Evolutionary conservation across 2,888 invertebrate species (phyloP), one percentile per base, ranked within the genome.

Genomic region (Bellardia pandia): DNA sequence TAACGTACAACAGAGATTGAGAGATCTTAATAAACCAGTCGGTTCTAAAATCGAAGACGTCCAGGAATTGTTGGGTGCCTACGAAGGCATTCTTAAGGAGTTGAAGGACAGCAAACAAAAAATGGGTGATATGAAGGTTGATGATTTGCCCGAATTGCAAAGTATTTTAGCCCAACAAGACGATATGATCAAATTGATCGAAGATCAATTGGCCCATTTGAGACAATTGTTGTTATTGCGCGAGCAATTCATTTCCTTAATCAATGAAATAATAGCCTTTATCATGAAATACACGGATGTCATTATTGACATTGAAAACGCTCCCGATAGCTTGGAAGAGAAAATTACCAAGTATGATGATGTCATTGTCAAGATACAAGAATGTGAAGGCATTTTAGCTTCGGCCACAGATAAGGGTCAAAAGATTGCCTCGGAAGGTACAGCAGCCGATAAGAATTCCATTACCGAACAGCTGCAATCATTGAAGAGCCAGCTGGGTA

Each of bases 391-490:
- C 11, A 94, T 97, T 51, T 93, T 98, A 9, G 97, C 98, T 0
- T 96, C 97, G 6, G 98, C 98, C 0, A 96, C 96, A 14, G 98
- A 98, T 91, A 98, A 98, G 92, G 98, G 98, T 0, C 97, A 98
- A 91, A 97, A 98, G 93, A 98, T 99, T 48, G 98, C 98, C 0
- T 96, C 96, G 0, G 98, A 98, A 94, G 98, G 98, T 60, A 96
- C 97, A 3, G 96, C 97, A 0, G 96, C 97, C 23, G 98, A 98
- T 90, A 95, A 97, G 90, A 98, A 98, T 90, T 96, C 96, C 89
- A 96, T 98, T 7, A 98, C 97, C 2, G 97, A 98, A 91, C 96
- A 98, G 90, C 92, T 98, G 33, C 98, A 98, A 90, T 96, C 96
- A 0, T 92, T 98, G 30, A 98, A 98, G 93, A 97, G 97, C 91